phyloP scores from a whole-genome alignment of 2,113 vertebrate genomes.

The Pachycephala philippinensis region DNA sequence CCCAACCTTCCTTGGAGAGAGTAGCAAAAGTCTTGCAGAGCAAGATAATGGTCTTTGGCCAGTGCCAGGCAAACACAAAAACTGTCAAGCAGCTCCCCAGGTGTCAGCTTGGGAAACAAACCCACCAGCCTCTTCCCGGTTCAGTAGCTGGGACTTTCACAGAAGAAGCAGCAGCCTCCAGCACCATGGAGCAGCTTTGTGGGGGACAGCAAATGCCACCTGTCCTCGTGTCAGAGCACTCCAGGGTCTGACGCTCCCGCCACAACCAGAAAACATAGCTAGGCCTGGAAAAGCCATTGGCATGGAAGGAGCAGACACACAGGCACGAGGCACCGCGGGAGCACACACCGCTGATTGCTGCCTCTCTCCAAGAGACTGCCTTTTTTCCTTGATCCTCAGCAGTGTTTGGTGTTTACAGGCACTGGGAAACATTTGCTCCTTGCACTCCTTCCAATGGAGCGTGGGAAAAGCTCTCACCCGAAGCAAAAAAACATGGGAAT shows the following conservation, averaged over 20 bases:
- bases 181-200: neutral
- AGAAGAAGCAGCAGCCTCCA: neutral
- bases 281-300: neutral
- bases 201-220: neutral
- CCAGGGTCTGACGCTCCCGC: fast-evolving
- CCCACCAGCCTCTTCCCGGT: neutral
- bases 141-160: neutral
- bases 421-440: constrained; percentile 31
- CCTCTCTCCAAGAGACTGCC: neutral
- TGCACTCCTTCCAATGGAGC: constrained; percentile 36
- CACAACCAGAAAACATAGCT: neutral
- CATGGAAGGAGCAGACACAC: neutral
- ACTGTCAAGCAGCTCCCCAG: neutral
- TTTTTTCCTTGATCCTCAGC: neutral
- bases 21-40: neutral
- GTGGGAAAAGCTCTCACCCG: constrained; percentile 48
- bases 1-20: neutral
- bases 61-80: neutral
- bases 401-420: neutral
- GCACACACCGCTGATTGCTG: fast-evolving
- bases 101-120: neutral
- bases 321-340: fast-evolving
- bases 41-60: neutral
- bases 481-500: constrained; percentile 46
- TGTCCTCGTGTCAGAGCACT: no score